These are phyloP conservation scores for Micromys minutus DNA, from an alignment of 2,113 vertebrate genomes.

Conservation along the genomic window DNA sequence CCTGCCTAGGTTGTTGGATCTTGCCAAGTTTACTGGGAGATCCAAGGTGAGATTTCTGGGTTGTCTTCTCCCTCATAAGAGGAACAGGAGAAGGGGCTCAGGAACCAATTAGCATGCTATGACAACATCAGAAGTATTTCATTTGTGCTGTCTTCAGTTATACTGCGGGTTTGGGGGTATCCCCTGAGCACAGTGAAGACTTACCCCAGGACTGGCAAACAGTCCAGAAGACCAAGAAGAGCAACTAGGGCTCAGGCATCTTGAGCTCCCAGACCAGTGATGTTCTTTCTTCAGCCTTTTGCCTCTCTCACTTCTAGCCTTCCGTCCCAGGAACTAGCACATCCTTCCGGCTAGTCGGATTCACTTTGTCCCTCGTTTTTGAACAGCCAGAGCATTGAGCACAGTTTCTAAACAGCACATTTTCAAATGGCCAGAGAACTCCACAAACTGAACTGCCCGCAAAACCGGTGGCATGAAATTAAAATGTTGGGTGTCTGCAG, in stretches of 20 bases:
- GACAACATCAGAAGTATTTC: background rate
- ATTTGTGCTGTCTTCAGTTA: background rate
- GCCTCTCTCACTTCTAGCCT: background rate
- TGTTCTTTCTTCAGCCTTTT: background rate
- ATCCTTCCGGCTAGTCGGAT: background rate
- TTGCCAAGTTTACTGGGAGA: background rate
- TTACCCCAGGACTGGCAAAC: background rate
- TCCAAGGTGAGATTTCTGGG: background rate
- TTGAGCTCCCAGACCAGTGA: background rate
- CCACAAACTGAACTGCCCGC: constrained; percentile 7
- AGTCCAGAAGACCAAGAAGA: background rate
- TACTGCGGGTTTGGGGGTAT: background rate
- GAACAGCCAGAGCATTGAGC: background rate
- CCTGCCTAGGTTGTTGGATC: background rate
- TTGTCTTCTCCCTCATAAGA: background rate
- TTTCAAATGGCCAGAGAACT: constrained; percentile 21
- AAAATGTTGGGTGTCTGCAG: background rate
- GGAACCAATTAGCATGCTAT: background rate
- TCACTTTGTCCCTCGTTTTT: background rate
- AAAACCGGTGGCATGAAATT: background rate
- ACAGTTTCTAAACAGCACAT: background rate
- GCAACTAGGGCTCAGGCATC: background rate
- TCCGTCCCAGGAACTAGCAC: background rate
- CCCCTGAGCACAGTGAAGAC: accelerated
- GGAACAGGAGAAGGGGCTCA: background rate